Evolutionary conservation across 92 coral and sea anemone genomes (phyloP), one percentile per base, ranked within the genome.

Genomic region (Umimayanthus chanpuru): DNA sequence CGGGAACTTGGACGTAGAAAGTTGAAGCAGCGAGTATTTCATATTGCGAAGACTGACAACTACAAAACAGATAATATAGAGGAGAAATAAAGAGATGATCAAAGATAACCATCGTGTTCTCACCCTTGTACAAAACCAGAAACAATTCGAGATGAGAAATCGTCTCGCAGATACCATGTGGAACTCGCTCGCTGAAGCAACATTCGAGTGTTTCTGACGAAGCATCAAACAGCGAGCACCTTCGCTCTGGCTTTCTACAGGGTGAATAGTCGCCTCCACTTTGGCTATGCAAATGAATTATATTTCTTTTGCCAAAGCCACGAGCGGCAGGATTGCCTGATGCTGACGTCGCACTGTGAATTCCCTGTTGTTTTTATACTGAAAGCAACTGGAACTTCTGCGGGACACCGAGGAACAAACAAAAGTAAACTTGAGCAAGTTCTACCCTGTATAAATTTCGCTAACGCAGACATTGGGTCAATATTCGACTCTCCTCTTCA

Each of bases 291-390:
- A 83, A 83, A 83, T 83, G 87, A 83, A 70, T 83, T 68, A 28
- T 44, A 83, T 70, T 49, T 83, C 78, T 14, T 49, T 53, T 83
- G 87, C 55, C 50, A 71, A 47, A 83, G 87, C 87, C 78, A 83
- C 87, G 76, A 44, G 28, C 65, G 36, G 26, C 58, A n/a, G 73
- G 87, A 20, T 53, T 43, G 56, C 41, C 71, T 32, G 23, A 15
- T 83, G 78, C 67, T 72, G 87, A 83, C n/a, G 77, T 83, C 87
- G 87, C 73, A 83, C 87, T 83, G 87, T 83, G 87, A 82, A 20
- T 30, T 70, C 87, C 25, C 87, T 70, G 87, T 82, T 82, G 39
- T 70, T 83, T 83, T 83, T 68, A 67, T 70, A 50, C 87, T 28
- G 77, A 83, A 83, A 70, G 77, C 67, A 71, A 83, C 25, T 68